Conservation (phyloP, 37 sponge, comb jelly and placozoan species). For the Chondrilla cf. caribensis region DNA sequence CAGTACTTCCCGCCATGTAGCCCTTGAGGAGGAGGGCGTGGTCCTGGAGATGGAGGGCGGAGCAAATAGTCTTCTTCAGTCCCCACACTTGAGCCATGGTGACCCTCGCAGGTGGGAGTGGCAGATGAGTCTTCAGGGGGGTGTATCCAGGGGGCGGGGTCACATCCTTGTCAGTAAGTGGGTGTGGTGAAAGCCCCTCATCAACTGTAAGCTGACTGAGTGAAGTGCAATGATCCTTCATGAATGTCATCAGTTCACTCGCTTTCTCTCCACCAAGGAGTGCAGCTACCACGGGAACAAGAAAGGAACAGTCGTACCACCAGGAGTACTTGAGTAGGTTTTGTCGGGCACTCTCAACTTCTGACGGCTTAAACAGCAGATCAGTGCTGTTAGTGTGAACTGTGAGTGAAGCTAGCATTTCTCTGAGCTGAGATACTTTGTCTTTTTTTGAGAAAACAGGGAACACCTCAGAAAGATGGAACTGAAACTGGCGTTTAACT, state of each 20-base stretch:
- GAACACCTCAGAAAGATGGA: slow-evolving; percentile 2
- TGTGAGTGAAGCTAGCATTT: neutral
- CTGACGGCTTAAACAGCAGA: neutral
- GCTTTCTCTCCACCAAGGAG: neutral
- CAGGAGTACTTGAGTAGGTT: neutral
- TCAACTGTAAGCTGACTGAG: neutral
- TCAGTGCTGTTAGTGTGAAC: neutral
- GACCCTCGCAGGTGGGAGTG: neutral
- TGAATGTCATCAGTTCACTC: neutral
- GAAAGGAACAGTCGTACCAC: slow-evolving; percentile 9
- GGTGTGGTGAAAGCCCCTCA: neutral
- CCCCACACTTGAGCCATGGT: neutral
- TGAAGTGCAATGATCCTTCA: neutral
- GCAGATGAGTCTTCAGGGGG: neutral
- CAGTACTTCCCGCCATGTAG: slow-evolving; percentile 12
- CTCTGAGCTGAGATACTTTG: neutral
- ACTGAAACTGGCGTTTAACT: slow-evolving; percentile 20
- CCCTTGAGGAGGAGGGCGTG: slow-evolving; percentile 20
- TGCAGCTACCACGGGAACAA: neutral
- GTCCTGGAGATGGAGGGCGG: slow-evolving; percentile 4
- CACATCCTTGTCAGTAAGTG: slow-evolving; percentile 9
- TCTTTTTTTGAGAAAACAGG: neutral
- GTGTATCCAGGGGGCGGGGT: slow-evolving; percentile 13
- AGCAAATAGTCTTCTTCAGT: neutral
- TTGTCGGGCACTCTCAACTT: neutral